Percentiles rank a stretch among this genome's conserved stretches.
Evolutionary conservation across 2,888 invertebrate genomes (phyloP).

Genomic region (Noctuana brunneofusca): DNA sequence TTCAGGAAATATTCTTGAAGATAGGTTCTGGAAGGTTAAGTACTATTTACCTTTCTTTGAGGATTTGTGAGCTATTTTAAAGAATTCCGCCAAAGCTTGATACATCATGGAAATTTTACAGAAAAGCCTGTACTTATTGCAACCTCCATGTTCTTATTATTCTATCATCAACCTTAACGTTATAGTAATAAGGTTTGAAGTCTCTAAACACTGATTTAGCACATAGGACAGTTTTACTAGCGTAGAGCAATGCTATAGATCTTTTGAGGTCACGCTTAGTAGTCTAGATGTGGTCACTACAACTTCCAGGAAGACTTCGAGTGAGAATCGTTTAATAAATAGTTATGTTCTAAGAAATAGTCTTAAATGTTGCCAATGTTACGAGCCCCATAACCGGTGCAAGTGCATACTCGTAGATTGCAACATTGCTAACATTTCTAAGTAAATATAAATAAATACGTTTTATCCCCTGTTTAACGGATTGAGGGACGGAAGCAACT

Average conservation of each 20-base stretch:
- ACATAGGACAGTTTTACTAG: no score
- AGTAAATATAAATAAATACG: no score
- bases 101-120: not conserved
- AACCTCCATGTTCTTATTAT: not conserved
- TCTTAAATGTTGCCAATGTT: no score
- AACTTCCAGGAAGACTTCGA: not conserved
- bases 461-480: no score
- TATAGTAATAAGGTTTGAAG: not conserved
- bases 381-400: no score
- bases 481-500: no score
- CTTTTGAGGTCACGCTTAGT: not conserved
- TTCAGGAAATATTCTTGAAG: not conserved
- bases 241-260: not conserved
- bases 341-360: no score
- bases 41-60: not conserved
- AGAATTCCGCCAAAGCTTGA: not conserved
- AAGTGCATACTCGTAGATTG: no score
- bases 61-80: not conserved
- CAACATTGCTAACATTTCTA: no score
- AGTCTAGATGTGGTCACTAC: not conserved
- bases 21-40: not conserved
- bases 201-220: not conserved
- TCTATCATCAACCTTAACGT: not conserved
- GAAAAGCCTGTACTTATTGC: no score
- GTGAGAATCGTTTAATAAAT: no score